phyloP scores from a whole-genome alignment of 2,888 invertebrate genomes.

The Eupithecia inturbata region DNA sequence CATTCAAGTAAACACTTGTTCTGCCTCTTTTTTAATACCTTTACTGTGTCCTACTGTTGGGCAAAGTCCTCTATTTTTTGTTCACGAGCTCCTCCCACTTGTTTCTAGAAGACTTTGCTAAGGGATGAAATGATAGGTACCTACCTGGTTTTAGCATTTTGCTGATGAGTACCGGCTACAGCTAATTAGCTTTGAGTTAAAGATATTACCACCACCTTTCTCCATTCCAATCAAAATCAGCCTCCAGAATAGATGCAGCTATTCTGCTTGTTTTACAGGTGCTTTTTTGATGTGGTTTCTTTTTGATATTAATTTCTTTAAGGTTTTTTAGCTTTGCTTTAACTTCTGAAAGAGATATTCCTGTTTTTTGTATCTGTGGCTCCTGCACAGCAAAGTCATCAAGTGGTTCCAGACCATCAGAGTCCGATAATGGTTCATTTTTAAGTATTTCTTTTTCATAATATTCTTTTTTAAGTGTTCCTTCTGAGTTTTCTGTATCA shows the following conservation, averaged over 20 bases:
- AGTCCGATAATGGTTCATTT: slow-evolving; percentile 47
- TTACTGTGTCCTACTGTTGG: neutral
- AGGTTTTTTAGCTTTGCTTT: slow-evolving; percentile 40
- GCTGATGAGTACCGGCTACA: slow-evolving; percentile 2
- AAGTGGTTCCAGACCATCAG: slow-evolving; percentile 41
- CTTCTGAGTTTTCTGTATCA: slow-evolving; percentile 37
- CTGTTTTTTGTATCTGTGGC: slow-evolving; percentile 42
- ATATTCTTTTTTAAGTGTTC: slow-evolving; percentile 40
- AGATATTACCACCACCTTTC: slow-evolving; percentile 74
- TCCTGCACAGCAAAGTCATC: slow-evolving; percentile 45
- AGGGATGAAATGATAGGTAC: neutral
- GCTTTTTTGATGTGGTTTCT: slow-evolving; percentile 29
- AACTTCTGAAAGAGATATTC: slow-evolving; percentile 36
- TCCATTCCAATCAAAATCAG: slow-evolving; percentile 72
- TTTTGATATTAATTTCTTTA: slow-evolving; percentile 43
- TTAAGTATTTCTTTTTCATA: slow-evolving; percentile 55
- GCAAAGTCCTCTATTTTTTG: neutral
- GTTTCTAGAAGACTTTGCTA: neutral
- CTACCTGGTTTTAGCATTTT: slow-evolving; percentile 5
- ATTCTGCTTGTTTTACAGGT: slow-evolving; percentile 58
- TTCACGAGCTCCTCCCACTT: neutral
- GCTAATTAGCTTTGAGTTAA: slow-evolving; percentile 8
- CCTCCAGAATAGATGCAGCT: slow-evolving; percentile 74
- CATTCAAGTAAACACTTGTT: no score
- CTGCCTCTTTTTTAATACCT: no score